Evolutionary conservation across 2,113 vertebrate genomes (phyloP), one percentile per base, ranked within the genome.

Genomic region (Pteropus alecto): DNA sequence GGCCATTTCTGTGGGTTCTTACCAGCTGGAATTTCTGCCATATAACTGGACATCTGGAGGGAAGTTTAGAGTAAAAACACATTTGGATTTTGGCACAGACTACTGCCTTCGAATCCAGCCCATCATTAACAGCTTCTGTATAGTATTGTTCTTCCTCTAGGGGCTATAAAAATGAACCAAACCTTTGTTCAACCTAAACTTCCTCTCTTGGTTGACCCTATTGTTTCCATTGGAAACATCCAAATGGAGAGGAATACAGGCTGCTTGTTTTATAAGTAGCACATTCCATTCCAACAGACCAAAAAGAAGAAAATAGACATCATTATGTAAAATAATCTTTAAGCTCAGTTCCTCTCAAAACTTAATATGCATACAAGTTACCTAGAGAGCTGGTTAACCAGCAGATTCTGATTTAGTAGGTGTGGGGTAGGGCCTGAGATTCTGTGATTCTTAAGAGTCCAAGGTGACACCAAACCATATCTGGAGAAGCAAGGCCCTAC

Each of bases 111-210:
- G 88, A 97, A 96, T 98, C 98, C 98, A 98, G 98, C 93, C 98
- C 98, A 98, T 98, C 98, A 98, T 98, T 98, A 99, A 98, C 98
- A 98, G 98, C 98, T 99, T 98, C 98, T 99, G 98, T 98, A 98
- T 61, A 96, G 92, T 96, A 97, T 96, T 98, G 97, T 95, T 98
- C 98, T 98, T 98, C 97, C 98, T 98, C 98, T 90, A 98, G 98
- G 98, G 98, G 97, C 98, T 98, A 93, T 98, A 97, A 98, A 98
- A 98, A 98, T 97, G 97, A 98, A 98, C 93, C 93, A 97, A 98
- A 97, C 98, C 98, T 98, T 98, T 98, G 97, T 98, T 98, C 98
- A 97, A 97, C 97, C 97, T 98, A 98, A 98, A 98, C 98, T 98
- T 98, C 98, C 98, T 98, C 95, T 96, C 96, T 98, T 97, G 95